Conservation (phyloP, 1,140 invertebrate genomes). For the Philotrypesis tridentata region DNA sequence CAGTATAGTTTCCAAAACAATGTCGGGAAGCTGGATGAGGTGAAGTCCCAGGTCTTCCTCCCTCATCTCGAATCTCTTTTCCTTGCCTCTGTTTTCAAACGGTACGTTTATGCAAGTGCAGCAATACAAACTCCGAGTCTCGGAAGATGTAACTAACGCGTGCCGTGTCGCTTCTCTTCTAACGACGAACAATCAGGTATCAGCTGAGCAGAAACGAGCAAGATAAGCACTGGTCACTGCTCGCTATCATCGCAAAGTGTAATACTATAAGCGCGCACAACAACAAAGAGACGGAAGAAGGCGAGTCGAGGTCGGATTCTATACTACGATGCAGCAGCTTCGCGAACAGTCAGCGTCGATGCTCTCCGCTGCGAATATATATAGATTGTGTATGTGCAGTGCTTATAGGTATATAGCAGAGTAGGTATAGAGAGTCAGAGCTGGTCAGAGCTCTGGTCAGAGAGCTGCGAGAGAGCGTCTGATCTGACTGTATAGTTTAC, state of each 20-base stretch:
- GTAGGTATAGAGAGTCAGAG: too few species aligned
- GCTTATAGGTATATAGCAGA: too few species aligned
- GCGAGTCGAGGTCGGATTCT: neutral
- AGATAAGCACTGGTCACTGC: neutral
- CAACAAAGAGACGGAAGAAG: neutral
- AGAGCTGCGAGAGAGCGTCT: too few species aligned
- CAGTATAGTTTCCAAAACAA: slow-evolving; percentile 86
- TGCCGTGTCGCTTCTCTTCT: too few species aligned
- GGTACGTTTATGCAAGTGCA: too few species aligned
- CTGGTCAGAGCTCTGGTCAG: too few species aligned
- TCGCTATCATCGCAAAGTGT: neutral
- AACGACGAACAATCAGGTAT: neutral
- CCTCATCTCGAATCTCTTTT: neutral
- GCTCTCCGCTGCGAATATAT: neutral
- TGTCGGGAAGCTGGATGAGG: slow-evolving; percentile 79
- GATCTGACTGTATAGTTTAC: too few species aligned
- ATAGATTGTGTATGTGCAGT: neutral
- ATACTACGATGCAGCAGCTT: neutral
- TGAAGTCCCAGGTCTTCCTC: slow-evolving; percentile 44
- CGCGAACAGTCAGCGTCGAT: neutral
- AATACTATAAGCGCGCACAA: neutral
- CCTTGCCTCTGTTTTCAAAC: neutral
- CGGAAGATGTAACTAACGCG: neutral
- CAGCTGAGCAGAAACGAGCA: neutral
- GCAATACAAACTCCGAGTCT: too few species aligned